Evolutionary conservation across 2,113 vertebrate genomes (phyloP).

Genomic region (Malurus melanocephalus): DNA sequence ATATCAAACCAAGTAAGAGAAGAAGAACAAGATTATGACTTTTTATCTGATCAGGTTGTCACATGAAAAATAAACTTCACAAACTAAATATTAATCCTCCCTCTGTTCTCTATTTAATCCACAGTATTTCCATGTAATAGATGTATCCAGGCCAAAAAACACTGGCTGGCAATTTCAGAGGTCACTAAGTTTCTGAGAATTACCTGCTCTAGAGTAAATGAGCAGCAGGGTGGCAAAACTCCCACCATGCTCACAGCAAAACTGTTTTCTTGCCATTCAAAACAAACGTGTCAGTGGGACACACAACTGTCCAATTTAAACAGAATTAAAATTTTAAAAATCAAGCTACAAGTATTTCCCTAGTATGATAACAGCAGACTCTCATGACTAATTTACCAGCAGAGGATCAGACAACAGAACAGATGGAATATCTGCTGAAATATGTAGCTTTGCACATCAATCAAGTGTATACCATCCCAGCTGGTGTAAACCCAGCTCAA

Average conservation of each 20-base stretch:
- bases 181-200: background rate
- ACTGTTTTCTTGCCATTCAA: background rate
- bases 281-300: background rate
- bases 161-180: background rate
- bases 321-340: background rate
- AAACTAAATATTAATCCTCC: background rate
- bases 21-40: background rate
- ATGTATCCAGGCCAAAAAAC: background rate
- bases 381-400: background rate
- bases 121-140: background rate
- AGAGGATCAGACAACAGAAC: background rate
- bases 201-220: background rate
- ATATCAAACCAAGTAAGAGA: background rate
- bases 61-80: accelerated
- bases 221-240: background rate
- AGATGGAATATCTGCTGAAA: background rate
- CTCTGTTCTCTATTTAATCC: background rate
- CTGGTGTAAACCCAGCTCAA: background rate
- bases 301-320: background rate
- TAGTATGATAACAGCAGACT: background rate
- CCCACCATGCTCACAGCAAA: background rate
- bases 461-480: background rate
- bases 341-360: background rate
- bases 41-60: background rate
- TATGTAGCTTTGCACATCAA: background rate